Conservation (phyloP, 2,797 vertebrate species). For the Cyprinodon diabolis region DNA sequence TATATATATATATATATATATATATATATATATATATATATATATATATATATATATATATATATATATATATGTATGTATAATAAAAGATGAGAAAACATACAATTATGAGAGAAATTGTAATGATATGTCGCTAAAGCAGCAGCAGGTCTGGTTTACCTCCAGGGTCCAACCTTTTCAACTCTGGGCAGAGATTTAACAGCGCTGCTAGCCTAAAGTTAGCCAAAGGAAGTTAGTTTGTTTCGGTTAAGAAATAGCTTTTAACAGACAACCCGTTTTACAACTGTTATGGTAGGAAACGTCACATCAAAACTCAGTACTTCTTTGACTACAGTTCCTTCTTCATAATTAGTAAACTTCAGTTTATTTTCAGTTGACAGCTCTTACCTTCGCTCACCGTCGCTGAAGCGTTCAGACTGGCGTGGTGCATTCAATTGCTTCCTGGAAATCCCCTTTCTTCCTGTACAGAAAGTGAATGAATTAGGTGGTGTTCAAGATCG, state of each 20-base stretch:
- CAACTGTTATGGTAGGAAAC: neutral
- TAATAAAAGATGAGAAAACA: neutral
- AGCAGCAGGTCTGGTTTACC: neutral
- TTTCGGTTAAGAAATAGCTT: constrained; percentile 33
- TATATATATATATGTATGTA: neutral
- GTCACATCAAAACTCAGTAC: accelerated
- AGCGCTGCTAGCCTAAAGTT: constrained; percentile 38
- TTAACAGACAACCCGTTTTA: neutral
- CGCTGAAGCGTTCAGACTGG: constrained; percentile 18
- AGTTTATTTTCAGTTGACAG: constrained; percentile 12
- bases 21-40: too few species aligned
- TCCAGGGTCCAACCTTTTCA: neutral
- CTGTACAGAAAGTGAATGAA: constrained; percentile 17
- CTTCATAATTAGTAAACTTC: neutral
- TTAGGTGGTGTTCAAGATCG: constrained; percentile 10
- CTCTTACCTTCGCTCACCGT: constrained; percentile 37
- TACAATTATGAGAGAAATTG: accelerated
- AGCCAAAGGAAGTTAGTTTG: constrained; percentile 45
- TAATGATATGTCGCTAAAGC: accelerated
- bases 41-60: too few species aligned
- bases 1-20: neutral
- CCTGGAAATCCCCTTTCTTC: constrained; percentile 11
- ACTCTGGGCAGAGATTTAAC: constrained; percentile 32
- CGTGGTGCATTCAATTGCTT: constrained; percentile 49
- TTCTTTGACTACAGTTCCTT: neutral